Base-by-base conservation (phyloP, 2,113 vertebrate genomes). In the Petroica traversi region DNA sequence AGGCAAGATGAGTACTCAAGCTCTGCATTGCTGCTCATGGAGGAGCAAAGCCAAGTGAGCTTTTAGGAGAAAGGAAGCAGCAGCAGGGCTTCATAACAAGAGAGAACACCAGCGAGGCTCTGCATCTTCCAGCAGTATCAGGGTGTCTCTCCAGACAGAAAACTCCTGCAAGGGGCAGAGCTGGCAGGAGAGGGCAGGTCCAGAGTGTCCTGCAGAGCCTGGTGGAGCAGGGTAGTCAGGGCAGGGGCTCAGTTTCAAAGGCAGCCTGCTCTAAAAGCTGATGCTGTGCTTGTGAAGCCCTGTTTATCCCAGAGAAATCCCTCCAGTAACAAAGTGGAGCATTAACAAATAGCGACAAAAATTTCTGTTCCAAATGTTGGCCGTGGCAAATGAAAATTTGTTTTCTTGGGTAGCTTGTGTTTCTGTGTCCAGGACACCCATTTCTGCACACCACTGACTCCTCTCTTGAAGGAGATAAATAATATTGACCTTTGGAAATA, bases 401-500 rank as follows among this genome's bases (percentile, higher is more conserved):
- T 68, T 66, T 80, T 73, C 36, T 20, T 46, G 34, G 33, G 28
- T 7, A 79, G 11, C 24, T 59, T 43, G 36, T 61, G 49, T 73
- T 61, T 57, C 38, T 82, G 17, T 31, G 68, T n/a, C 90, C 67
- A 64, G 84, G 68, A 49, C 72, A 93, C 33, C 71, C 43, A 92
- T 80, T 89, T 89, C 93, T 82, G 75, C 34, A 43, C 88, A 92
- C 95, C 83, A 45, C 34, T n/a, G 76, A 59, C 49, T 89, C 43
- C 9, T 87, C 61, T 58, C 20, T 14, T 55, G 83, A 87, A 95
- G 17, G 34, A 69, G 52, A 73, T 58, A 46, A 59, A 72, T 71
- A 83, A 46, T 89, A 77, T 1, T 95, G 89, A 94, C 96, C 94
- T 95, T 74, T 58, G 81, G 58, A 92, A 95, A 95, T 76, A 78